Evolutionary conservation across 2,797 vertebrate genomes (phyloP), one percentile per base, ranked within the genome.

Genomic region (Leontopithecus rosalia): DNA sequence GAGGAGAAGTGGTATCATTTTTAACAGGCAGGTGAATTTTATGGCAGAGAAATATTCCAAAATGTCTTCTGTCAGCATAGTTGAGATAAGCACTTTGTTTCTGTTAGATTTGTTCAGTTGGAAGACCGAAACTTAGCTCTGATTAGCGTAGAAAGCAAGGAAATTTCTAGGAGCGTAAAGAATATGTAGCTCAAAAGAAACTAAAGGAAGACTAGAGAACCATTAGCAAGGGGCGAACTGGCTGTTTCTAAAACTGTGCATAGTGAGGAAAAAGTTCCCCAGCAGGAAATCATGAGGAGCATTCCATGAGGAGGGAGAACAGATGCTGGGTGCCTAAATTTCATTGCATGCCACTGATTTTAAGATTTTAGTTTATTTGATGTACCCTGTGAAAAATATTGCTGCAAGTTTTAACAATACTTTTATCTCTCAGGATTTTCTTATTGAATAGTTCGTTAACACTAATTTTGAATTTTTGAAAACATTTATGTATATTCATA

Each of bases 401-500:
- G 64, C 84, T 79, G 43, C 72, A 81, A 58, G 77, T 92, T 91
- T 22, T 61, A 57, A 46, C 36, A 81, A 0, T 91, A 28, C 20
- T 83, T 83, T 92, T 67, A 48, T 48, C 28, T 83, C 36, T 73
- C 86, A 39, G 80, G 64, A 52, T 76, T 96, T 94, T 92, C 24
- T 82, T 82, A 64, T n/a, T 73, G 80, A 89, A 83, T 22, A 93
- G 2, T 6, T 91, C 48, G 12, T 86, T 94, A 93, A 81, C 50
- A 79, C 30, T 94, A 33, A 90, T 75, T 89, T 97, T 79, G 75
- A 73, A 48, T 75, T 96, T 96, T 82, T 52, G 14, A 88, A 97
- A 92, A 80, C 14, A n/a, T 12, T 33, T 15, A 39, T 72, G 7
- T 91, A 1, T 91, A 72, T 88, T 75, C 19, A 50, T 89, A n/a